Conservation (phyloP, 2,888 invertebrate species). For the Ennomos fuscantarius region DNA sequence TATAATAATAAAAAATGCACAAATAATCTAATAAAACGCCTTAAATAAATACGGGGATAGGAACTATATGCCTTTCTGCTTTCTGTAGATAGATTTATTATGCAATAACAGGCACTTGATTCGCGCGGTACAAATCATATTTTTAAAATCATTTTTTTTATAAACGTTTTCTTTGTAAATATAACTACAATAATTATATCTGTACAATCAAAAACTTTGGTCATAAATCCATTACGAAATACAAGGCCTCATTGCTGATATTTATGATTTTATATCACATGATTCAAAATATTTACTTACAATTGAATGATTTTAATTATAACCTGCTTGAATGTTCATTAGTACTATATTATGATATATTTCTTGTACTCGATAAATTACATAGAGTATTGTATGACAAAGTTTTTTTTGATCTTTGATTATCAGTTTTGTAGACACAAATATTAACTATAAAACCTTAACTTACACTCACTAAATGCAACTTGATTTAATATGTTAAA, state of each 20-base stretch:
- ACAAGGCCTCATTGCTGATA: slow-evolving; percentile 44
- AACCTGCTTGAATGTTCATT: too few relatives aligned
- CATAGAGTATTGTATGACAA: not conserved
- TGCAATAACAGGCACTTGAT: not conserved
- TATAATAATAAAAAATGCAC: slow-evolving; percentile 1
- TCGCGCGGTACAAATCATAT: too few relatives aligned
- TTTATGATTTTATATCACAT: slow-evolving; percentile 41
- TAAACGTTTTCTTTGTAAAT: too few relatives aligned
- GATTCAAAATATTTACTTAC: not conserved
- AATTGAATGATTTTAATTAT: too few relatives aligned
- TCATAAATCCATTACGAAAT: slow-evolving; percentile 26
- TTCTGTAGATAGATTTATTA: not conserved
- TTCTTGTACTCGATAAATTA: too few relatives aligned
- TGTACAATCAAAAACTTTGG: slow-evolving; percentile 22
- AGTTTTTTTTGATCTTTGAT: slow-evolving; percentile 34
- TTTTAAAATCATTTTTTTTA: too few relatives aligned
- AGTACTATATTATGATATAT: too few relatives aligned
- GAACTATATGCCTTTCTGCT: slow-evolving; percentile 14
- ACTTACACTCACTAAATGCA: slow-evolving; percentile 39
- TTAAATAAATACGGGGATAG: slow-evolving; percentile 9
- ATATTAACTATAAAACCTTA: slow-evolving; percentile 25
- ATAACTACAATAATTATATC: not conserved
- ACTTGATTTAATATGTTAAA: slow-evolving; percentile 5
- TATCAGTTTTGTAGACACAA: slow-evolving; percentile 35
- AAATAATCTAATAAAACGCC: slow-evolving; percentile 1